Evolutionary conservation across 1,140 invertebrate genomes (phyloP).

Genomic region (Pectinophora gossypiella): DNA sequence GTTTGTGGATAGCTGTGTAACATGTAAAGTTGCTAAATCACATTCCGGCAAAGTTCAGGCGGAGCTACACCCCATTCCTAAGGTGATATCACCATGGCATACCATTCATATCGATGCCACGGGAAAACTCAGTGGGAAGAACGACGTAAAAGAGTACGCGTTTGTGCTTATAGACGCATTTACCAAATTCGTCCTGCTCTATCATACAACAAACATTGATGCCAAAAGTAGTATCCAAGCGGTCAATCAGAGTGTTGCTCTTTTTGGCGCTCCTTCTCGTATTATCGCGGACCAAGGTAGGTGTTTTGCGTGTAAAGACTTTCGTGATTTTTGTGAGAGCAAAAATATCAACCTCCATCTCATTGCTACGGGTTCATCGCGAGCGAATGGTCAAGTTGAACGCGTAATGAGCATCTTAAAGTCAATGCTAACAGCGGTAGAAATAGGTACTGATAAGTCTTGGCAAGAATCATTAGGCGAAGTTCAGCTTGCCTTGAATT

Average conservation of each 20-base stretch:
- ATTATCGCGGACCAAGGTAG: slow-evolving; percentile 4
- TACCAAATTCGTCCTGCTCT: slow-evolving; percentile 32
- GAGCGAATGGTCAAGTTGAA: slow-evolving; percentile 8
- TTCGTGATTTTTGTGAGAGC: background rate
- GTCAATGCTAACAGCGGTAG: slow-evolving; percentile 1
- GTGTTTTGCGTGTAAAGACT: background rate
- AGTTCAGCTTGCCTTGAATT: slow-evolving; percentile 5
- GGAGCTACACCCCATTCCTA: slow-evolving; percentile 13
- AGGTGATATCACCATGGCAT: slow-evolving; percentile 14
- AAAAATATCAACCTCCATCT: slow-evolving; percentile 3
- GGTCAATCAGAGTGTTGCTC: background rate
- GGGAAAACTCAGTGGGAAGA: slow-evolving; percentile 9
- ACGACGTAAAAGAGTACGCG: slow-evolving; percentile 1
- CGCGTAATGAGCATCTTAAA: slow-evolving; percentile 3
- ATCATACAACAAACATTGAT: slow-evolving; percentile 18
- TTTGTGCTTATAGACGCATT: slow-evolving; percentile 39
- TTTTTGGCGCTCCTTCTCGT: slow-evolving; percentile 4
- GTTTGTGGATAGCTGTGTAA: slow-evolving; percentile 3
- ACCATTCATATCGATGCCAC: slow-evolving; percentile 20
- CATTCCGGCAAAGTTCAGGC: slow-evolving; percentile 16
- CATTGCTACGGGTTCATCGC: slow-evolving; percentile 1
- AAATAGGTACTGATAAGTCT: background rate
- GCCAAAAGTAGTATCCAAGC: background rate
- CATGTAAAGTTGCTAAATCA: slow-evolving; percentile 1
- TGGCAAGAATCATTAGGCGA: slow-evolving; percentile 6